A percentile compares a stretch with the other conserved stretches of the same genome.
phyloP scores from a whole-genome alignment of 2,888 invertebrate species.

The Neoascia interrupta region DNA sequence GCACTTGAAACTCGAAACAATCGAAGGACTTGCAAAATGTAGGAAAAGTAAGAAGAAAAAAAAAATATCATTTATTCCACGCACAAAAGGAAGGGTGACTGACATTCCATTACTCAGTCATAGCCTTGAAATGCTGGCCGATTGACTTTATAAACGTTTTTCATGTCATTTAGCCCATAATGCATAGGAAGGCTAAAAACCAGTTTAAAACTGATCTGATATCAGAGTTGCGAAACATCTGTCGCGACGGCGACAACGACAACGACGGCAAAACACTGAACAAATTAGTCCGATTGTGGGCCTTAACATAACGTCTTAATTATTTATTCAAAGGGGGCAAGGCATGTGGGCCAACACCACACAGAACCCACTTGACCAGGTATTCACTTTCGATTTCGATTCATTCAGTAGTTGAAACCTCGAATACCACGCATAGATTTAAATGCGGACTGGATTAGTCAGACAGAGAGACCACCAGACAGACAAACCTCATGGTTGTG shows the following conservation, averaged over 20 bases:
- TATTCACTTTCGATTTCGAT: conserved; percentile 53
- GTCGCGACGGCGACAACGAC: too few relatives aligned
- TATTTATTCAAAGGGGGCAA: conserved; percentile 17
- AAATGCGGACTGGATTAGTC: conserved; percentile 1
- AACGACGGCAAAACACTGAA: not conserved
- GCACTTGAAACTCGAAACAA: not conserved
- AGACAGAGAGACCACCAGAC: conserved; percentile 2
- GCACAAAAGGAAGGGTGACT: conserved; percentile 7
- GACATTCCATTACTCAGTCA: conserved; percentile 4
- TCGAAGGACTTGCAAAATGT: conserved; percentile 2
- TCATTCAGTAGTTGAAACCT: conserved; percentile 40
- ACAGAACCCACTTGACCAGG: conserved; percentile 41
- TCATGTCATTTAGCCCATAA: conserved; percentile 18
- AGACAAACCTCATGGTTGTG: conserved; percentile 6
- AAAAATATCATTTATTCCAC: too few relatives aligned
- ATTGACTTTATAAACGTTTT: not conserved
- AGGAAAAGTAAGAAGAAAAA: too few relatives aligned
- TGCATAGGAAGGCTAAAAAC: conserved; percentile 37
- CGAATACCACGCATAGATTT: too few relatives aligned
- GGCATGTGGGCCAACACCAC: conserved; percentile 17
- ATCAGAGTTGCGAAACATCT: conserved; percentile 31
- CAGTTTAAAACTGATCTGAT: conserved; percentile 24
- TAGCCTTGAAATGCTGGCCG: conserved; percentile 17
- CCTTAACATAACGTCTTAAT: conserved; percentile 18
- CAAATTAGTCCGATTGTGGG: conserved; percentile 25